Evolutionary conservation across 53 echinoderm and acorn worm species (phyloP).

Genomic region (Arbacia lixula): DNA sequence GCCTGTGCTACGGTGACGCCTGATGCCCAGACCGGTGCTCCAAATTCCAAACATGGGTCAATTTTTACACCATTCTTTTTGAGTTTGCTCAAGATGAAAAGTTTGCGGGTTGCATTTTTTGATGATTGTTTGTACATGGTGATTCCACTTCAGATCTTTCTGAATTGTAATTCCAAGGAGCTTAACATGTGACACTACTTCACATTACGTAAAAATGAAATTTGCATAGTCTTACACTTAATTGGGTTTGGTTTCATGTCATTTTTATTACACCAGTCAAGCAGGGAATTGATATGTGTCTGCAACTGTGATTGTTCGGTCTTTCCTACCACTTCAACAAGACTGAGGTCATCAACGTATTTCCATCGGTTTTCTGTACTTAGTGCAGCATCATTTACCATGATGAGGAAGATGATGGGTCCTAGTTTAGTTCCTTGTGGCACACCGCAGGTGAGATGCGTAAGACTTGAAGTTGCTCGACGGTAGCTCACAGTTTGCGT

Average conservation of each 20-base stretch:
- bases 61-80: too few relatives aligned
- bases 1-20: not conserved
- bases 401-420: slow-evolving; percentile 50
- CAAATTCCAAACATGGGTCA: not conserved
- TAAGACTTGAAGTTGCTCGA: not conserved
- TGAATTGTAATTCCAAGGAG: too few relatives aligned
- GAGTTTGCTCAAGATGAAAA: not conserved
- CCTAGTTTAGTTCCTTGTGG: slow-evolving; percentile 54
- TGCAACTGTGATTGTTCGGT: slow-evolving; percentile 2
- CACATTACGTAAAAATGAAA: too few relatives aligned
- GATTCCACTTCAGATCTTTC: too few relatives aligned
- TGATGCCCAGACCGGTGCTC: not conserved
- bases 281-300: slow-evolving; percentile 15
- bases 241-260: slow-evolving; percentile 24
- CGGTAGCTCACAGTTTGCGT: not conserved
- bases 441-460: too few relatives aligned
- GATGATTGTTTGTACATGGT: too few relatives aligned
- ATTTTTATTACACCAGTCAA: slow-evolving; percentile 38
- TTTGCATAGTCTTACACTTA: slow-evolving; percentile 54
- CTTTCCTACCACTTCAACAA: not conserved
- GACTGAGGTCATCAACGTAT: too few relatives aligned
- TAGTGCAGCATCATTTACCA: slow-evolving; percentile 44
- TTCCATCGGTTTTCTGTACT: too few relatives aligned
- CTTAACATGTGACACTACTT: too few relatives aligned
- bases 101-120: too few relatives aligned